A percentile compares a stretch with the other conserved stretches of the same genome.
Evolutionary conservation across 2,797 vertebrate species (phyloP).

Genomic region (Thalassophryne amazonica): DNA sequence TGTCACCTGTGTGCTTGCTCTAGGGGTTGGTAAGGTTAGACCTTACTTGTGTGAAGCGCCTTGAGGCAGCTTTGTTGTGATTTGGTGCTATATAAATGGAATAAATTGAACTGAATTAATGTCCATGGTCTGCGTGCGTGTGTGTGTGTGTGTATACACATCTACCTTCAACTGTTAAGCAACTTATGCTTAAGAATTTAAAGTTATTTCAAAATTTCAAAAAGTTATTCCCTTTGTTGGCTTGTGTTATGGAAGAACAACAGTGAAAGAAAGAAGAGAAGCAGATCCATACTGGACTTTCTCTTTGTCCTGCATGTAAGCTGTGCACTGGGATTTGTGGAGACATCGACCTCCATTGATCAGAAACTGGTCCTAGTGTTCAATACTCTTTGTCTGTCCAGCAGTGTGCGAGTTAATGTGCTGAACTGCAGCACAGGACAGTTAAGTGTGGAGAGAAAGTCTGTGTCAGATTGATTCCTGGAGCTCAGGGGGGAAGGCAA

Average conservation of each 20-base stretch:
- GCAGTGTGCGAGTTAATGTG: conserved; percentile 54
- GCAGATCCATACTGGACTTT: conserved; percentile 36
- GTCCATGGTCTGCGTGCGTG: no score
- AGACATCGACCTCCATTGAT: conserved; percentile 60
- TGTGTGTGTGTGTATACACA: no score
- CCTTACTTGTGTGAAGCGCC: no score
- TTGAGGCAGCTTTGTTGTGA: no score
- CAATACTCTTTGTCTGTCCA: conserved; percentile 56
- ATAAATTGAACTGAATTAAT: no score
- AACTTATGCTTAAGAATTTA: no score
- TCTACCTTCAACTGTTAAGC: no score
- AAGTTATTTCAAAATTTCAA: no score
- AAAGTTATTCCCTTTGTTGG: no score
- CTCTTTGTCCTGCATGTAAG: conserved; percentile 49
- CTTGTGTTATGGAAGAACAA: neutral
- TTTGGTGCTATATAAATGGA: no score
- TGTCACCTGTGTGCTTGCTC: no score
- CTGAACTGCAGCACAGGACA: conserved; percentile 31
- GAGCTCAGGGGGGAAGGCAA: conserved; percentile 44
- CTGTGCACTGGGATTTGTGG: conserved; percentile 36
- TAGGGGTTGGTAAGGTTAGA: no score
- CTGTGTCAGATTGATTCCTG: conserved; percentile 51
- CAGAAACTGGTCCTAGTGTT: conserved; percentile 38
- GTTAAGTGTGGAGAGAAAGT: conserved; percentile 16
- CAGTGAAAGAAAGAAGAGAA: conserved; percentile 2